A percentile compares a stretch with the other conserved stretches of the same genome.
Evolutionary conservation across 2,888 invertebrate genomes (phyloP).

Genomic region (Erynnis tages): DNA sequence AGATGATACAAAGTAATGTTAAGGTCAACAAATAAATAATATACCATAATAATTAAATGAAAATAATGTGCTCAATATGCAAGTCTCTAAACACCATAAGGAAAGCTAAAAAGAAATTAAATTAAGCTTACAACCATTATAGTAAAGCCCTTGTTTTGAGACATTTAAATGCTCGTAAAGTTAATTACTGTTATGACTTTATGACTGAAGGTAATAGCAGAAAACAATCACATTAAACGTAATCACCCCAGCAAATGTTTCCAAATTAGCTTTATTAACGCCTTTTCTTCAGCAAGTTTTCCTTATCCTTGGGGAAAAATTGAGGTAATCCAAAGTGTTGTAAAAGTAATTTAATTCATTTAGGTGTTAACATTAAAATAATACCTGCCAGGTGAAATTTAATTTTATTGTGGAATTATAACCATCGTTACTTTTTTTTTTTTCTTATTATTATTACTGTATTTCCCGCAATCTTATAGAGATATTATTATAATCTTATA

Average conservation of each 20-base stretch:
- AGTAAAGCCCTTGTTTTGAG: conserved; percentile 22
- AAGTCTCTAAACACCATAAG: background rate
- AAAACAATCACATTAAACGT: conserved; percentile 37
- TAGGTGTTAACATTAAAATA: background rate
- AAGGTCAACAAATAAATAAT: too few species aligned
- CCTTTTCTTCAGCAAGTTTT: background rate
- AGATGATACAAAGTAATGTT: too few species aligned
- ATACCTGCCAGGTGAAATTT: too few species aligned
- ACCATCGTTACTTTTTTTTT: too few species aligned
- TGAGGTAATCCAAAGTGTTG: background rate
- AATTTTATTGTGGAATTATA: too few species aligned
- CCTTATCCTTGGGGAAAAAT: background rate
- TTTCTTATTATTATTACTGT: too few species aligned
- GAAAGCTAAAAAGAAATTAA: conserved; percentile 8
- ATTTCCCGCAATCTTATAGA: too few species aligned
- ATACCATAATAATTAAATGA: too few species aligned
- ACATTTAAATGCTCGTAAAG: conserved; percentile 41
- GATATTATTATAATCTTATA: too few species aligned
- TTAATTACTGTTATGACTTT: conserved; percentile 38
- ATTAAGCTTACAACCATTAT: conserved; percentile 7
- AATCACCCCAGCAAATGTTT: conserved; percentile 12
- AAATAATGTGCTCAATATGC: too few species aligned
- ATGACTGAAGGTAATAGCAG: conserved; percentile 39
- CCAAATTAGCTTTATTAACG: conserved; percentile 13
- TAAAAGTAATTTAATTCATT: conserved; percentile 4